Base-by-base conservation (phyloP, 2,797 vertebrate species). In the Gymnoscopelus braueri region DNA sequence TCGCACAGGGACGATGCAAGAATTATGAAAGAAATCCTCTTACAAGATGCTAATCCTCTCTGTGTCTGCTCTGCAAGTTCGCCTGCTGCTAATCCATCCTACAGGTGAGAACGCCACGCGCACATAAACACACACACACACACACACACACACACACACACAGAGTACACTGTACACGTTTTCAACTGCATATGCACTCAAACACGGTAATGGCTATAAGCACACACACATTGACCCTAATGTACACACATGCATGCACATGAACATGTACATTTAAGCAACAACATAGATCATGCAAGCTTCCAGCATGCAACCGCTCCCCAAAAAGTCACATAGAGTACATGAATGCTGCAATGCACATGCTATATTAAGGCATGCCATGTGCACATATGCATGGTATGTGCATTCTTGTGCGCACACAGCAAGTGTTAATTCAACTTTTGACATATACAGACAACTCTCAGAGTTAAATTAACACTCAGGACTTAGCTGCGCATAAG, bases 11-110 rank as follows among this genome's bases (percentile, higher is more conserved):
- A 78, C 63, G 2, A 66, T 76, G 80, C 75, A 78, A 63, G 69
- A 80, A 79, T 78, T 63, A 76, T 80, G 62, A 69, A 53, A 78
- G 76, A 90, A 93, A 93, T 89, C 91, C 82, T 91, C 90, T 94
- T 92, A 90, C 9, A 56, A 65, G 82, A 69, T 44, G 57, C 48
- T 94, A 93, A 95, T 94, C 92, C 89, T 75, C 64, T 79, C 72
- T 84, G 80, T 94, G 92, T 93, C 90, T 85, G 89, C 87, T 92
- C 90, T 88, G 93, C 92, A 94, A 92, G 85, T 93, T 93, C 86
- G 88, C 88, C 89, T 88, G 74, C 78, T 74, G 74, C 85, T 94
- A 92, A 94, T 84, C 91, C 87, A 81, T 93, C 91, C 88, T 65
- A 67, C 83, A 90, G 82, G 81, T 85, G 80, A 74, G 70, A 82